Base-by-base conservation (phyloP, 2,888 invertebrate species). In the Apomyelois bistriatella region DNA sequence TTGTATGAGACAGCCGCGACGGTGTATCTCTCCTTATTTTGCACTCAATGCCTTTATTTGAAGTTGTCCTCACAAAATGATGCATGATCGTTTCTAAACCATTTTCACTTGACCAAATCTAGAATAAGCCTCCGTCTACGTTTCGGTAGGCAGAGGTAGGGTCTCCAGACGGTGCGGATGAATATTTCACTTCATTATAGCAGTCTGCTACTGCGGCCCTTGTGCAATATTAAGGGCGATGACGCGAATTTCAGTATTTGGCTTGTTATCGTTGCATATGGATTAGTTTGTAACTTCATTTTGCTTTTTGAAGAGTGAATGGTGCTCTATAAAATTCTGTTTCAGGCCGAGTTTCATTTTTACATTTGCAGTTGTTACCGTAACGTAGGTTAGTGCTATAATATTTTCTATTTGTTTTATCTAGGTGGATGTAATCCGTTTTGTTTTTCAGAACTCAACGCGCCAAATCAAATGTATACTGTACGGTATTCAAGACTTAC, bases 111-210 rank as follows among this genome's bases (percentile, higher is more conserved):
- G 10, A 13, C 4, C 1, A n/a, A n/a, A 12, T 32, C 12, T 57
- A 64, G 75, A 78, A 76, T 79, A 78, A 57, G 59, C 47, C 30
- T 48, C 48, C 48, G 55, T 49, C 63, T 66, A 68, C 68, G 69
- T 74, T 79, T 82, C 63, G 72, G 76, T 61, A 68, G 61, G 62
- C 62, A 59, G 65, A 60, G 71, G 73, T 64, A 70, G 74, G 67
- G 72, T 79, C 82, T 83, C 82, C 75, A 87, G 87, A 86, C 86
- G 72, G 65, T 61, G 68, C 80, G 85, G 80, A 85, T 89, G 85
- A 88, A 88, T 89, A 87, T 86, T 86, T 87, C 81, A 85, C 82
- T 80, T 87, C 85, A 87, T 88, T 88, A 88, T 78, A 80, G 76
- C 79, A 70, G 84, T 75, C 79, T 78, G 74, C 70, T 71, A 48